These are phyloP conservation scores for Orchesellides sinensis DNA, from an alignment of 2,888 invertebrate genomes.

Conservation along the genomic window DNA sequence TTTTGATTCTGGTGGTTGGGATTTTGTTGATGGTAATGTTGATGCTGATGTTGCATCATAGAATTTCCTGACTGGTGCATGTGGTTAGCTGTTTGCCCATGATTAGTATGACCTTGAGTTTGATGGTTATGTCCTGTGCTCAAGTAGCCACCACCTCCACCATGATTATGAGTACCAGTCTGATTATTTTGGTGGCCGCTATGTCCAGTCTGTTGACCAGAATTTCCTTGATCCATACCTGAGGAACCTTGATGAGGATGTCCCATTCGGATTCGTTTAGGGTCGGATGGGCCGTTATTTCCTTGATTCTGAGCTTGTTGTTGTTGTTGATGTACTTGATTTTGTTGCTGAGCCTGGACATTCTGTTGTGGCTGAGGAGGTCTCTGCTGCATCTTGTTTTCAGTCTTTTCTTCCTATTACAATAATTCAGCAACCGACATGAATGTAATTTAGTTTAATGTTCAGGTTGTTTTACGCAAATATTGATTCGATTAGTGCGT, in stretches of 20 bases:
- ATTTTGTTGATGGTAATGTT: conserved; percentile 75
- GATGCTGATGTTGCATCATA: conserved; percentile 70
- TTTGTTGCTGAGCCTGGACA: conserved; percentile 66
- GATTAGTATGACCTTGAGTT: conserved; percentile 45
- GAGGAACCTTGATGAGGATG: conserved; percentile 55
- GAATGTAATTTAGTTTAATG: not conserved
- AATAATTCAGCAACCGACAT: not conserved
- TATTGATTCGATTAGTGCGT: no score
- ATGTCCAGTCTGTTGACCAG: conserved; percentile 54
- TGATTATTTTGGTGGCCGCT: conserved; percentile 58
- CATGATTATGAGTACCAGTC: conserved; percentile 53
- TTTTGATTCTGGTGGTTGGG: conserved; percentile 70
- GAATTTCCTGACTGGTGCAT: conserved; percentile 69
- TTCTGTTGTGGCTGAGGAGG: conserved; percentile 62
- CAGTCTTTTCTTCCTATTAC: conserved; percentile 71
- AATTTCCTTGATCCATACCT: conserved; percentile 41
- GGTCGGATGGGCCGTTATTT: conserved; percentile 58
- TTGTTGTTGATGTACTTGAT: conserved; percentile 69
- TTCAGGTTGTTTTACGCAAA: no score
- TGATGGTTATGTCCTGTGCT: conserved; percentile 62
- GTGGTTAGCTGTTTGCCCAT: conserved; percentile 41
- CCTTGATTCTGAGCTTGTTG: conserved; percentile 70
- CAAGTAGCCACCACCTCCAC: conserved; percentile 59
- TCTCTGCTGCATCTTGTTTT: conserved; percentile 70
- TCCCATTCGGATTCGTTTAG: conserved; percentile 63